A percentile compares a stretch with the other conserved stretches of the same genome.
These are phyloP conservation scores for Synanthedon formicaeformis DNA, from an alignment of 2,888 invertebrate genomes.

Conservation along the genomic window DNA sequence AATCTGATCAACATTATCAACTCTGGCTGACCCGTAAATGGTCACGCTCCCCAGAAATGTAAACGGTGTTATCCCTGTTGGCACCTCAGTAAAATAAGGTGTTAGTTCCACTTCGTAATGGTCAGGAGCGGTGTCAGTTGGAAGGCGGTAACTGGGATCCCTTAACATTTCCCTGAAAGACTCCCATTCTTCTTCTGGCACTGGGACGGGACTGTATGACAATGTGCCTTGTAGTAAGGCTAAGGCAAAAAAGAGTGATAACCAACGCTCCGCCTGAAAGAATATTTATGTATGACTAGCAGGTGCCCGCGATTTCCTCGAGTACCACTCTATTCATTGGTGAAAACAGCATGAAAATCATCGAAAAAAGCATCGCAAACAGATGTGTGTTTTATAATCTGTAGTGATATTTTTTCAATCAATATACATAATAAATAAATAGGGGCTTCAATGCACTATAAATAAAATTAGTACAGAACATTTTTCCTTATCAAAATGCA, in stretches of 20 bases:
- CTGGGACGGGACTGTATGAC: slow-evolving; percentile 37
- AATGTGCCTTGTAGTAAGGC: slow-evolving; percentile 33
- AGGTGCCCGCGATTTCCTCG: too few relatives aligned
- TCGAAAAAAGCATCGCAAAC: too few relatives aligned
- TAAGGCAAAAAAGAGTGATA: slow-evolving; percentile 27
- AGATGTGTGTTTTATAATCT: too few relatives aligned
- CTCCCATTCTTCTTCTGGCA: slow-evolving; percentile 45
- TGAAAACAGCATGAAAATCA: too few relatives aligned
- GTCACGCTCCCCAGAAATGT: slow-evolving; percentile 49
- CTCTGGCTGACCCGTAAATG: slow-evolving; percentile 30
- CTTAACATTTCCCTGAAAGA: slow-evolving; percentile 28
- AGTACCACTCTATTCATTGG: too few relatives aligned
- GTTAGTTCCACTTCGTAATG: slow-evolving; percentile 65
- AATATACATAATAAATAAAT: too few relatives aligned
- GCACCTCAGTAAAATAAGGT: slow-evolving; percentile 49
- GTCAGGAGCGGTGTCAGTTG: slow-evolving; percentile 54
- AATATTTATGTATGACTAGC: not conserved
- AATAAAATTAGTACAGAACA: too few relatives aligned
- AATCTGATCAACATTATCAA: slow-evolving; percentile 26
- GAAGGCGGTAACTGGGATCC: slow-evolving; percentile 50
- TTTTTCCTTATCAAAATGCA: too few relatives aligned
- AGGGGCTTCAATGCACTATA: too few relatives aligned
- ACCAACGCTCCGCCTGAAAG: slow-evolving; percentile 26
- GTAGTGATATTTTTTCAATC: too few relatives aligned
- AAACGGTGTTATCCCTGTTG: slow-evolving; percentile 26